Percentiles rank a stretch among this genome's conserved stretches.
Evolutionary conservation across 2,797 vertebrate species (phyloP).

Genomic region (Schizothorax lantsangensis): DNA sequence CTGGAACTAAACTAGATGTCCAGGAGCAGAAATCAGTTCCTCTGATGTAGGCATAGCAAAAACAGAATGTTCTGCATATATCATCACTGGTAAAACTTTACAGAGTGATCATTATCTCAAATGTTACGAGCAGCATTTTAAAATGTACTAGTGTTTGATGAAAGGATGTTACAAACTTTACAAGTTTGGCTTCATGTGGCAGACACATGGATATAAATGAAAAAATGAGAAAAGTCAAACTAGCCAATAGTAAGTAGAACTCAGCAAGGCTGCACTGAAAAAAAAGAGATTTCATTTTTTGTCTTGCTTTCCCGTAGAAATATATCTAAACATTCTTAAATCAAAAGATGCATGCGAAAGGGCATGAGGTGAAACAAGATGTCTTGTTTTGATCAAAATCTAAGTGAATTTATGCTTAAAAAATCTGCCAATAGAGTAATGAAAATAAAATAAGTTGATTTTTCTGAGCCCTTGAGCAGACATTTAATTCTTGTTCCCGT

Average conservation of each 20-base stretch:
- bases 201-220: constrained; percentile 20
- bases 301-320: not conserved
- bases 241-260: not conserved
- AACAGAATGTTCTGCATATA: not conserved
- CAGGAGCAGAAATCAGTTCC: not conserved
- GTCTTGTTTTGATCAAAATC: not conserved
- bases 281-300: not conserved
- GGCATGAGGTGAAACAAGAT: not conserved
- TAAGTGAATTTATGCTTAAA: not conserved
- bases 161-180: not conserved
- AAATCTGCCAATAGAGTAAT: not conserved
- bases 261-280: not conserved
- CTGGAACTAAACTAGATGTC: constrained; percentile 1
- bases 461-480: not conserved
- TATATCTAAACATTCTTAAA: not conserved
- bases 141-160: constrained; percentile 14
- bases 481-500: not conserved
- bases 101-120: constrained; percentile 71
- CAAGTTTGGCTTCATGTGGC: not conserved
- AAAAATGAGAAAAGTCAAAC: not conserved
- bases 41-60: not conserved
- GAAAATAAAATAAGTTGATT: not conserved
- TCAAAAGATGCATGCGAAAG: not conserved
- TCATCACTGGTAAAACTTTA: constrained; percentile 63
- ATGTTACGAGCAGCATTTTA: constrained; percentile 63